A percentile compares a stretch with the other conserved stretches of the same genome.
phyloP scores from a whole-genome alignment of 2,113 vertebrate genomes.

The Hippolais icterina region DNA sequence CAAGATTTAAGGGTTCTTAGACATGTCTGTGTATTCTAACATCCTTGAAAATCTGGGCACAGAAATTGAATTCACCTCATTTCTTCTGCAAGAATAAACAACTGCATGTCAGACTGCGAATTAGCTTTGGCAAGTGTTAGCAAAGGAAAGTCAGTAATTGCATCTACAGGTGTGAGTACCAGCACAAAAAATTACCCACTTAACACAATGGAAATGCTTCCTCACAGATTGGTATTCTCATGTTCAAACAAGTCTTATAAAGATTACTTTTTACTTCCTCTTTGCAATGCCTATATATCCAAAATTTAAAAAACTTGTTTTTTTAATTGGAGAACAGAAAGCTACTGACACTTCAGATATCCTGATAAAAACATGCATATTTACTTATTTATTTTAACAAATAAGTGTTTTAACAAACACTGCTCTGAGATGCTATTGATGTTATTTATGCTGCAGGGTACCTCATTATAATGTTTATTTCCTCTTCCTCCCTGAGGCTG shows the following conservation, averaged over 20 bases:
- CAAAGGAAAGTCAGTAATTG: neutral
- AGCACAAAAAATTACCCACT: neutral
- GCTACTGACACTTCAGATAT: neutral
- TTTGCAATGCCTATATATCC: neutral
- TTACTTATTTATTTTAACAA: neutral
- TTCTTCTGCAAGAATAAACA: neutral
- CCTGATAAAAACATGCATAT: neutral
- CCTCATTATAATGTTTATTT: neutral
- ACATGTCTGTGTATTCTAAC: accelerated
- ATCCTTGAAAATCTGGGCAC: neutral
- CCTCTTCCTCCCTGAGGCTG: neutral
- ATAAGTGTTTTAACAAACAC: neutral
- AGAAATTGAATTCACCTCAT: neutral
- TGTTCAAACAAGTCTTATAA: neutral
- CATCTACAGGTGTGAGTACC: neutral
- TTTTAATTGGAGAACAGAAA: neutral
- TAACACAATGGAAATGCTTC: neutral
- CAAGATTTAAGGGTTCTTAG: neutral
- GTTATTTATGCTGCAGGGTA: neutral
- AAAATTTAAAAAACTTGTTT: neutral
- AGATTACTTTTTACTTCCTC: neutral
- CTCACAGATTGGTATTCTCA: neutral
- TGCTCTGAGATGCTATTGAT: neutral
- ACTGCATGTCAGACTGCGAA: neutral
- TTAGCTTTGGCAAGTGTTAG: neutral